Conservation (phyloP, 2,797 vertebrate species). For the Pseudochirops corinnae region DNA sequence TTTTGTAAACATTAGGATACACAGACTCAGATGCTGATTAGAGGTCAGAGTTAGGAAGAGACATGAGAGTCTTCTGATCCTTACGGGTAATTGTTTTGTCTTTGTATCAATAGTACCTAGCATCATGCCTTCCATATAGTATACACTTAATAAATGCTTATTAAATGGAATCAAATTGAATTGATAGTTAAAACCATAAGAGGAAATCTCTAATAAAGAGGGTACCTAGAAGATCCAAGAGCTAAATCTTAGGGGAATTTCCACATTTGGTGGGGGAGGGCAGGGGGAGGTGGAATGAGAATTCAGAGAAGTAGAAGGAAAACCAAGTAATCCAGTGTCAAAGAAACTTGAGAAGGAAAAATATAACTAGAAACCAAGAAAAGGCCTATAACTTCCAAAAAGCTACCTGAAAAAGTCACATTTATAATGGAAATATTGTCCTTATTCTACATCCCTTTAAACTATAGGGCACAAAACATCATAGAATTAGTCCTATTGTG, state of each 20-base stretch:
- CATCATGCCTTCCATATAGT: neutral
- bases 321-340: neutral
- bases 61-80: neutral
- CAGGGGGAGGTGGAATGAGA: neutral
- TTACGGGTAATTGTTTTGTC: neutral
- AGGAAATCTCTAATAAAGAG: neutral
- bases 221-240: rapidly evolving
- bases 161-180: neutral
- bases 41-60: neutral
- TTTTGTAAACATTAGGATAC: neutral
- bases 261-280: neutral
- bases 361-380: neutral
- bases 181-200: rapidly evolving
- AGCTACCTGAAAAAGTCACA: neutral
- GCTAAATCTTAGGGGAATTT: neutral
- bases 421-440: neutral
- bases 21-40: neutral
- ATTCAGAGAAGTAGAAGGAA: neutral
- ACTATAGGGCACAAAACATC: conserved; percentile 38
- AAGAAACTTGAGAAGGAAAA: neutral
- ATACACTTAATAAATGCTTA: neutral
- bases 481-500: conserved; percentile 38
- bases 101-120: neutral
- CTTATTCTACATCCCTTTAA: neutral
- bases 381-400: neutral